Evolutionary conservation across 1,140 invertebrate species (phyloP), one percentile per base, ranked within the genome.

Genomic region (Orius insidiosus): DNA sequence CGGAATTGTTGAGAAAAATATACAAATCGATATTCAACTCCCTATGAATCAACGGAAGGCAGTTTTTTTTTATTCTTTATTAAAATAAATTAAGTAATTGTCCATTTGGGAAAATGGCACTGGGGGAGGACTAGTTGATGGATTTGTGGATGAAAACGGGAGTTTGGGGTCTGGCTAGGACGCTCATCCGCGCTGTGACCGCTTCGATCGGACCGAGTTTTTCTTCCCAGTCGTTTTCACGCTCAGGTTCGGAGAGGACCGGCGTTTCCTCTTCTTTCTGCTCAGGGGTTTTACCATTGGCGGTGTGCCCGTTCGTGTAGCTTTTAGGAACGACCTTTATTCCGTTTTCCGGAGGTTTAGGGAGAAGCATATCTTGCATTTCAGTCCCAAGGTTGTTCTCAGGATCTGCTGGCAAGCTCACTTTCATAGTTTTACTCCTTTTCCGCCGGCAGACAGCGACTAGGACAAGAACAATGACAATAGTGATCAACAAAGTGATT

Each of bases 291-390:
- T 43, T 43, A 3, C 16, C 15, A 38, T 51, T 51, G 0, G 16
- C 45, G 11, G 39, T 30, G 9, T 42, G 7, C 16, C 51, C 51
- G 33, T 50, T 46, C 13, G 45, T 47, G 15, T 38, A 43, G 16
- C 38, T 40, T 39, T 51, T 47, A 9, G 49, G 44, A 3, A 49
- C 15, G 10, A 52, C 32, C 41, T 50, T 53, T 4, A 47, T 37
- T 18, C 49, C 54, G 9, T 55, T 51, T 18, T 53, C 50, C 2
- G 46, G 24, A 9, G 52, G 41, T 39, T 53, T 53, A 9, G 54
- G 54, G 15, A 55, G 40, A 9, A 56, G 50, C 41, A 56, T 53
- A 13, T 56, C 55, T 45, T 54, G 55, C 37, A 56, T 13, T 46
- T 56, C 55, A 11, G 55, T 54, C 9, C 49, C 51, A 1, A 40